Base-by-base conservation (phyloP, 2,888 invertebrate genomes). In the Yponomeuta malinellus region DNA sequence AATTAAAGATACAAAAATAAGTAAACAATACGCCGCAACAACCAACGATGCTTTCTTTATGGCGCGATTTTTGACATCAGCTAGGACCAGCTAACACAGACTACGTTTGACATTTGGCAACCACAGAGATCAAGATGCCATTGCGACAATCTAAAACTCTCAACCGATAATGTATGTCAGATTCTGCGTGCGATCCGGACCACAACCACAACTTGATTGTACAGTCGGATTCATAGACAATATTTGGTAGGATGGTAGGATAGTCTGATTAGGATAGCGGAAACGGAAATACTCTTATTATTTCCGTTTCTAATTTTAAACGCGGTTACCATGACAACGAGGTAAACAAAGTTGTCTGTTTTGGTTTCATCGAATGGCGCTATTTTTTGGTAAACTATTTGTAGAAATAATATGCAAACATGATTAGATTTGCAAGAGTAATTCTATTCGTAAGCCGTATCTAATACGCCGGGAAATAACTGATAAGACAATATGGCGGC, bases 41-140 rank as follows among this genome's bases (percentile, higher is more conserved):
- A 12, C 2, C 52, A 59, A 59, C 52, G 70, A 69, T 23, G 23
- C 8, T 67, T 31, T 52, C 12, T 52, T 10, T 69, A 52, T 69
- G 48, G 68, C 68, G 68, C 52, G 68, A 52, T 23, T 10, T 72
- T 68, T 76, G 76, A 76, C 76, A 75, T n/a, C 10, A 43, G 10
- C 10, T 23, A n/a, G 29, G 23, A 23, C 12, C 68, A 48, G 23
- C 23, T 2, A 15, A 2, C 33, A 33, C 33, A 33, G 33, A 33
- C 5, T 33, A 33, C 2, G 3, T 33, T 68, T 29, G 43, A 68
- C 64, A 23, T 59, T 59, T 15, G 2, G 2, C 10, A 64, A 64
- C 29, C 64, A 64, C 29, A 64, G 29, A 64, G 8, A 43, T 5
- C 29, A 64, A n/a, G 12, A 59, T 59, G 52, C 52, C 52, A 59